phyloP scores from a whole-genome alignment of 1,140 invertebrate genomes.

The Calycopis cecrops region DNA sequence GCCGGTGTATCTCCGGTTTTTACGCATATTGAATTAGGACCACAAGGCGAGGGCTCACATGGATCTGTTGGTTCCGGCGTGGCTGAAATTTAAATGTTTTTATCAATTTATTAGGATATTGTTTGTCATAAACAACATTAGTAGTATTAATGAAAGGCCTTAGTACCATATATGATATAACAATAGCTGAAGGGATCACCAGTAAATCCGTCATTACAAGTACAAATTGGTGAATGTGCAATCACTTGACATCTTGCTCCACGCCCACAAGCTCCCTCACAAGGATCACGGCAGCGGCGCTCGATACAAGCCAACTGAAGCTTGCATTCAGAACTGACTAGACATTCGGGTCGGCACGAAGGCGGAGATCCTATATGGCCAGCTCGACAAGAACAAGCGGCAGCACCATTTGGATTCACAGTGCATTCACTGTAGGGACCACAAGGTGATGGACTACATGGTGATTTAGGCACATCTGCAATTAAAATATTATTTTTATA shows the following conservation, averaged over 20 bases:
- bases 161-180: constrained; percentile 73
- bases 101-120: too few species aligned
- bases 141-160: not conserved
- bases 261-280: constrained; percentile 84
- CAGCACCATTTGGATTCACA: constrained; percentile 77
- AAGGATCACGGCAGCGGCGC: constrained; percentile 80
- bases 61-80: constrained; percentile 66
- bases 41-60: constrained; percentile 86
- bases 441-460: constrained; percentile 85
- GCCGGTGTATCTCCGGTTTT: constrained; percentile 80
- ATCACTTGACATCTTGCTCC: constrained; percentile 88
- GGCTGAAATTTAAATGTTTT: constrained; percentile 31
- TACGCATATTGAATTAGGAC: constrained; percentile 86
- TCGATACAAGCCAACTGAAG: constrained; percentile 78
- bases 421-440: constrained; percentile 84
- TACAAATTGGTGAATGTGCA: constrained; percentile 88
- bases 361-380: constrained; percentile 84
- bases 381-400: constrained; percentile 81
- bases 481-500: constrained; percentile 17
- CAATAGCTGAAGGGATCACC: constrained; percentile 89
- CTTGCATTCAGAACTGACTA: constrained; percentile 82
- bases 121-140: too few species aligned
- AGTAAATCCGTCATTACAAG: constrained; percentile 83
- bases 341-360: constrained; percentile 82
- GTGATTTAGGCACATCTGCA: constrained; percentile 62